Evolutionary conservation across 2,888 invertebrate species (phyloP), one percentile per base, ranked within the genome.

Genomic region (Boloria selene): DNA sequence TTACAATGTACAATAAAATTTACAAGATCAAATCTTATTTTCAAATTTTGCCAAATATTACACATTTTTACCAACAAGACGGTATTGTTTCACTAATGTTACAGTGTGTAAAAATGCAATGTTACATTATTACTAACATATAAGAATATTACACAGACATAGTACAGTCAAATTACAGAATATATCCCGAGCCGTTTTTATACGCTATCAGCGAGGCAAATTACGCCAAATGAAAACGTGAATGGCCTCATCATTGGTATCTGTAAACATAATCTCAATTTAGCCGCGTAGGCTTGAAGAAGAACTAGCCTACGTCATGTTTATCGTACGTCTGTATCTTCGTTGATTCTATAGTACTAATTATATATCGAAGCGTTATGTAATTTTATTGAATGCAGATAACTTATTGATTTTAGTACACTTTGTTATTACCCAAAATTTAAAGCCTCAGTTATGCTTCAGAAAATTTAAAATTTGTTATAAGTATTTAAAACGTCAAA

Each of bases 241-340:
- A 58, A 16, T 45, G 50, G 51, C 47, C 18, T 38, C 63, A 52
- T 66, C 63, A 52, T 63, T 60, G 55, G 60, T 66, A 63, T 66
- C 67, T 61, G 64, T 53, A 61, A 62, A 59, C 65, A 69, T 22
- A 47, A 61, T 67, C 66, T 58, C 52, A 17, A 66, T 66, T 50
- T 45, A 45, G 16, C 14, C 17, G 45, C 54, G 45, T 22, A 18
- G 61, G 61, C 50, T 31, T 31, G 13, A 38, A 49, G 45, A 31
- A 47, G 42, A 31, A 61, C 50, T 45, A 58, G 31, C 50, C 51
- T 54, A 55, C 60, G 38, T 54, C 53, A 54, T 38, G 53, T 68
- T 65, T 55, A 68, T 63, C 54, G 10, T 13, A 42, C 51, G 50
- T 22, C 22, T 22, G 22, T 22, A n/a, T 51, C 59, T 7, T 38